Percentiles rank a stretch among this genome's conserved stretches.
These are phyloP conservation scores for Pipistrellus nathusii DNA, from an alignment of 2,797 vertebrate genomes.

Conservation along the genomic window DNA sequence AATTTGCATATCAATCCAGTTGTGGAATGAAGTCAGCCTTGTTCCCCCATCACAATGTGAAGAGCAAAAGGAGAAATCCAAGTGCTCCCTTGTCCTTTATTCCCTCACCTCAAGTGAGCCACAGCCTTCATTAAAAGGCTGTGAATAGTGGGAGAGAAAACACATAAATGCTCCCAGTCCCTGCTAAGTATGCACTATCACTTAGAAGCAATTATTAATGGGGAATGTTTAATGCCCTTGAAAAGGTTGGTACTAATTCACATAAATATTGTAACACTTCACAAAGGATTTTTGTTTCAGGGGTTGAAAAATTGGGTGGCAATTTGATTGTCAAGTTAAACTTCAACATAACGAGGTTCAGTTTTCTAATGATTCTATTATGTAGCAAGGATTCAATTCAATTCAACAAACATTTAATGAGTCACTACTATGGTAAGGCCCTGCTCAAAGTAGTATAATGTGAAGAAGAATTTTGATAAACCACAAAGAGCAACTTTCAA, in stretches of 20 bases:
- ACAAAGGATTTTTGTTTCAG: conserved; percentile 68
- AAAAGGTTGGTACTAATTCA: conserved; percentile 70
- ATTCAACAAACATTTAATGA: conserved; percentile 51
- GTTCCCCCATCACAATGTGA: conserved; percentile 65
- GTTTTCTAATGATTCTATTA: conserved; percentile 65
- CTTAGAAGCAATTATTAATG: conserved; percentile 61
- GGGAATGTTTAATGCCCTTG: conserved; percentile 48
- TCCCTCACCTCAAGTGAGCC: conserved; percentile 70
- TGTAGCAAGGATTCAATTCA: background rate
- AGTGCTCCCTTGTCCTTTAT: conserved; percentile 69
- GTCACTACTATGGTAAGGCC: background rate
- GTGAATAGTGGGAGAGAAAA: conserved; percentile 74
- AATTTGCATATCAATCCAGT: conserved; percentile 86
- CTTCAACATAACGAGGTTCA: conserved; percentile 43
- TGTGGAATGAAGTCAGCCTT: conserved; percentile 75
- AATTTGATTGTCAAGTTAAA: conserved; percentile 66
- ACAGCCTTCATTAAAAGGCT: conserved; percentile 57
- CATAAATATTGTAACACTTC: conserved; percentile 78
- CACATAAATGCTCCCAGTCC: conserved; percentile 60
- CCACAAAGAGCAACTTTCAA: background rate
- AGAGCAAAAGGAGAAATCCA: conserved; percentile 68
- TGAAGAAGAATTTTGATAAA: conserved; percentile 23
- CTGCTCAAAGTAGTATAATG: background rate
- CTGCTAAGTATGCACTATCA: conserved; percentile 18
- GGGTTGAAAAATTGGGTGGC: conserved; percentile 62